Conservation (phyloP, 2,113 vertebrate genomes). For the Etheostoma spectabile region DNA sequence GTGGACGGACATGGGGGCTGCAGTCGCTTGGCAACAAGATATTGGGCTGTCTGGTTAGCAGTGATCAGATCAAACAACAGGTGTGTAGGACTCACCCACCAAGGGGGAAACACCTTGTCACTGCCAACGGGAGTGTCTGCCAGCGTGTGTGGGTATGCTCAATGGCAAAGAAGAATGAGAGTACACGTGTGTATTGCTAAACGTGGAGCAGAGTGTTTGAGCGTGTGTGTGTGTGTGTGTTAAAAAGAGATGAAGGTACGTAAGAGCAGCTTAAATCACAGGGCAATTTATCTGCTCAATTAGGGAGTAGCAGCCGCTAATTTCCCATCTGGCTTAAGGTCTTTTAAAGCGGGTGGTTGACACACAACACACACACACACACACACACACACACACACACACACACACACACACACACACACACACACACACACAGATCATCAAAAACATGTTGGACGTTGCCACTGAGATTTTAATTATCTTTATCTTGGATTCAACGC, state of each 20-base stretch:
- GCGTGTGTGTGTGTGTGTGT: background rate
- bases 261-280: constrained; percentile 41
- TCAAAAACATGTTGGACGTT: background rate
- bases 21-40: constrained; percentile 35
- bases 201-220: constrained; percentile 7
- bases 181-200: background rate
- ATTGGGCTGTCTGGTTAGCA: constrained; percentile 21
- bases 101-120: constrained; percentile 33
- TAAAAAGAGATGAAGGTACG: constrained; percentile 3
- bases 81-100: constrained; percentile 9
- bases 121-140: constrained; percentile 22
- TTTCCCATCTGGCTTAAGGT: constrained; percentile 19
- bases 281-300: constrained; percentile 35
- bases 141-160: background rate
- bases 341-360: constrained; percentile 14
- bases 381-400: background rate
- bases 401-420: background rate
- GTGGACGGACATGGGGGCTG: constrained; percentile 44
- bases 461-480: background rate
- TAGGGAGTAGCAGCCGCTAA: constrained; percentile 21
- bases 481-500: background rate
- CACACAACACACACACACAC: background rate
- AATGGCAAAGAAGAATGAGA: constrained; percentile 29
- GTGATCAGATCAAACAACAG: constrained; percentile 45
- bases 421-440: background rate